Conservation (phyloP, 1,140 invertebrate genomes). For the Dendrolimus punctatus region DNA sequence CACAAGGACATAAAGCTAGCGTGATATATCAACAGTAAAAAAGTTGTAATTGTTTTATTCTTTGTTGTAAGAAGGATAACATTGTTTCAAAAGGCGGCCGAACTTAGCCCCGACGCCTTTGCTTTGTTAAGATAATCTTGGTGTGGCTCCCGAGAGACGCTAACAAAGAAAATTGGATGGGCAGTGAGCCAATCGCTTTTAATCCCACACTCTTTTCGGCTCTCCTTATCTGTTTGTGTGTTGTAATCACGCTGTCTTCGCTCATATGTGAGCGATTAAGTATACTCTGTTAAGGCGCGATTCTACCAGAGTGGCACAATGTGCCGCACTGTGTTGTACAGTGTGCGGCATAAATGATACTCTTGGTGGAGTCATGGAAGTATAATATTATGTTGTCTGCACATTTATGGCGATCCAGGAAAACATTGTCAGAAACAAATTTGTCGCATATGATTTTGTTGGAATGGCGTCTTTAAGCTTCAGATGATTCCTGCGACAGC, state of each 20-base stretch:
- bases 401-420: too few species aligned
- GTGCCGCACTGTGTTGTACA: too few species aligned
- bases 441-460: too few species aligned
- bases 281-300: constrained; percentile 5
- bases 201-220: constrained; percentile 63
- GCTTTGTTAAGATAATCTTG: constrained; percentile 69
- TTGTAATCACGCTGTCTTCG: constrained; percentile 55
- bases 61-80: constrained; percentile 50
- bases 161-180: constrained; percentile 71
- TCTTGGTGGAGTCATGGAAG: too few species aligned
- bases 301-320: too few species aligned
- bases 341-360: too few species aligned
- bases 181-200: constrained; percentile 68
- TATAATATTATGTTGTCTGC: too few species aligned
- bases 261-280: constrained; percentile 21
- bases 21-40: constrained; percentile 22
- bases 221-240: constrained; percentile 54
- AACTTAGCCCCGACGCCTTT: constrained; percentile 47
- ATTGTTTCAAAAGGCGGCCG: constrained; percentile 55
- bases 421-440: too few species aligned
- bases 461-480: too few species aligned
- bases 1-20: constrained; percentile 21
- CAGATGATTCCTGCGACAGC: too few species aligned
- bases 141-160: constrained; percentile 55
- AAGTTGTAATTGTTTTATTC: constrained; percentile 35